Evolutionary conservation across 1,140 invertebrate genomes (phyloP).

Genomic region (Protaetia brevitarsis): DNA sequence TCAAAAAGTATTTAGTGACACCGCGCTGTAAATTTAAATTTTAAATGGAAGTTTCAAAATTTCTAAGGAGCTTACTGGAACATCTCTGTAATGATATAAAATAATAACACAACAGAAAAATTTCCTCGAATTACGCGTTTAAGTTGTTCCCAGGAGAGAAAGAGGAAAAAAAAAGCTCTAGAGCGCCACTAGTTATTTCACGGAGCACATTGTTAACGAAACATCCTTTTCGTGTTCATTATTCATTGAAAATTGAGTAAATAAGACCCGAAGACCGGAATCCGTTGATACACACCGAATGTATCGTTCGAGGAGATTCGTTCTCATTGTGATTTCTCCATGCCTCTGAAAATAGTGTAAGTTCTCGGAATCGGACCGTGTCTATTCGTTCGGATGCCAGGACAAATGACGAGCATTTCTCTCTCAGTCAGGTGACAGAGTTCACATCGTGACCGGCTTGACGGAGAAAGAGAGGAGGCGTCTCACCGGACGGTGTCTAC

Average conservation of each 20-base stretch:
- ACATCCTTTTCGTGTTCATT: conserved; percentile 18
- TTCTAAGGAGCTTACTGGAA: too few species aligned
- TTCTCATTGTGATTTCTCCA: conserved; percentile 1
- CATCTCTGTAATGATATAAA: too few species aligned
- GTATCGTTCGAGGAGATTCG: conserved; percentile 1
- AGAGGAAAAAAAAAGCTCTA: too few species aligned
- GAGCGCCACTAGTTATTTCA: background rate
- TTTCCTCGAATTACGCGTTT: too few species aligned
- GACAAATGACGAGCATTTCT: conserved; percentile 6
- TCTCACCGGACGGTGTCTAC: background rate
- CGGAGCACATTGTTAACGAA: background rate
- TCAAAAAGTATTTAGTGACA: too few species aligned
- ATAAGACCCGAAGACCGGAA: conserved; percentile 4
- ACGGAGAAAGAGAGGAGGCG: background rate
- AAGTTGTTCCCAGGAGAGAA: too few species aligned
- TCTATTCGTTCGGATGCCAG: background rate
- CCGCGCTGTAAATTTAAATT: too few species aligned
- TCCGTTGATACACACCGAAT: conserved; percentile 5
- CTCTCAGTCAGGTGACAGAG: conserved; percentile 13
- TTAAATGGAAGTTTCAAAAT: too few species aligned
- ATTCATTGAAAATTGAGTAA: conserved; percentile 15
- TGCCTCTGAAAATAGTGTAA: conserved; percentile 13
- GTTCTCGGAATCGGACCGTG: background rate
- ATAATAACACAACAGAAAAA: too few species aligned
- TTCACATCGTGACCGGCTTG: background rate